Evolutionary conservation across 2,888 invertebrate species (phyloP).

Genomic region (Cecidostiba fungosa): DNA sequence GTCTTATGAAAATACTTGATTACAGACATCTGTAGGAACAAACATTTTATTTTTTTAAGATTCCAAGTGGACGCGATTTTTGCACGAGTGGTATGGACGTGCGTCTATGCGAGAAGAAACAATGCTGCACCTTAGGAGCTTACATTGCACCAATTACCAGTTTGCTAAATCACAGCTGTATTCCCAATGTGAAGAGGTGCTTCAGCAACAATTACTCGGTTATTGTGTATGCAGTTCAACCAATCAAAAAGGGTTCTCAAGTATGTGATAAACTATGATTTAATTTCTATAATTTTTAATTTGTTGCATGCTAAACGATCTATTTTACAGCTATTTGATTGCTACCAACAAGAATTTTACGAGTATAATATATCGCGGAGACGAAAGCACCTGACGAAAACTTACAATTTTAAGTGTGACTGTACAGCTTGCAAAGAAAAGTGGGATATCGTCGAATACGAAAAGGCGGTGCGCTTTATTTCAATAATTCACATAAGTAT

Average conservation of each 20-base stretch:
- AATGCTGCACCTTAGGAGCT: conserved; percentile 6
- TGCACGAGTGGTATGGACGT: background rate
- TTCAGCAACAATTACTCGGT: background rate
- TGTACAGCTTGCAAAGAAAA: conserved; percentile 13
- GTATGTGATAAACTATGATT: background rate
- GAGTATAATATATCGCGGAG: background rate
- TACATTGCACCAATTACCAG: conserved; percentile 17
- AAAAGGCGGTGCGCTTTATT: background rate
- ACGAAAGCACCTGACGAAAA: background rate
- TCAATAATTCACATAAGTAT: background rate
- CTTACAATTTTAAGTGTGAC: conserved; percentile 22
- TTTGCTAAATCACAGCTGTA: conserved; percentile 38
- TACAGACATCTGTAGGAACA: background rate
- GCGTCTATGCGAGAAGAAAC: background rate
- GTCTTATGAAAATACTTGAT: background rate
- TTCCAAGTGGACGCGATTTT: background rate
- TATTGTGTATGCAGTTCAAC: background rate
- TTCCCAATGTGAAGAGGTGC: background rate
- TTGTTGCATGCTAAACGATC: background rate
- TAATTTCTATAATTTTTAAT: background rate
- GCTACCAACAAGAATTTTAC: conserved; percentile 5
- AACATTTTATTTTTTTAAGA: background rate
- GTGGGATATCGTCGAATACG: background rate
- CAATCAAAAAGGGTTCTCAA: conserved; percentile 24
- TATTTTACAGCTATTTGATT: background rate